Percentiles rank a stretch among this genome's conserved stretches.
phyloP scores from a whole-genome alignment of 2,113 vertebrate genomes.

The Anas platyrhynchos region DNA sequence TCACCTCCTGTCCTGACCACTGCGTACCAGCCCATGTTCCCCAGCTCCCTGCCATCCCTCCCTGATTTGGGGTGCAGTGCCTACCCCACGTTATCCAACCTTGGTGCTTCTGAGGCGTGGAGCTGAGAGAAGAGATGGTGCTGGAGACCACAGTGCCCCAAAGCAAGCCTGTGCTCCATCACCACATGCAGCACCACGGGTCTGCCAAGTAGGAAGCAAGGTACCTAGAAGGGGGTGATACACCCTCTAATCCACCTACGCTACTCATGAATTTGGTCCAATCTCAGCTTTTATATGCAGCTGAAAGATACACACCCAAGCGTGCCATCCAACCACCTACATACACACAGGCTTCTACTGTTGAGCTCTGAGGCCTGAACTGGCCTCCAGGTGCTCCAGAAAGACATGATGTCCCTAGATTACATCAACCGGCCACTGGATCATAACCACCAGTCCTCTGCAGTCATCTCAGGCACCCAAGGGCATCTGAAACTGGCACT shows the following conservation, averaged over 20 bases:
- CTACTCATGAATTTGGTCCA: background rate
- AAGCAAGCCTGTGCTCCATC: background rate
- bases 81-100: background rate
- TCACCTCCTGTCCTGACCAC: background rate
- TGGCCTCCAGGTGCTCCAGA: background rate
- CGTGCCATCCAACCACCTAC: background rate
- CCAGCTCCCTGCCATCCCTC: background rate
- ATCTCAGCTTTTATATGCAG: background rate
- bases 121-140: background rate
- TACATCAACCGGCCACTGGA: background rate
- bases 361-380: background rate
- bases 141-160: background rate
- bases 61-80: background rate
- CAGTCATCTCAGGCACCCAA: background rate
- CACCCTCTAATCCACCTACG: background rate
- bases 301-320: background rate
- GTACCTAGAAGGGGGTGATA: background rate
- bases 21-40: background rate
- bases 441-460: background rate
- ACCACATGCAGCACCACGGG: accelerated
- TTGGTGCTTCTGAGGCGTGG: background rate
- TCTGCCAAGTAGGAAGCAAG: background rate
- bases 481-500: background rate
- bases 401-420: too few species aligned
- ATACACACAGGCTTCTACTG: background rate